Evolutionary conservation across 1,140 invertebrate species (phyloP).

Genomic region (Gonioctena quinquepunctata): DNA sequence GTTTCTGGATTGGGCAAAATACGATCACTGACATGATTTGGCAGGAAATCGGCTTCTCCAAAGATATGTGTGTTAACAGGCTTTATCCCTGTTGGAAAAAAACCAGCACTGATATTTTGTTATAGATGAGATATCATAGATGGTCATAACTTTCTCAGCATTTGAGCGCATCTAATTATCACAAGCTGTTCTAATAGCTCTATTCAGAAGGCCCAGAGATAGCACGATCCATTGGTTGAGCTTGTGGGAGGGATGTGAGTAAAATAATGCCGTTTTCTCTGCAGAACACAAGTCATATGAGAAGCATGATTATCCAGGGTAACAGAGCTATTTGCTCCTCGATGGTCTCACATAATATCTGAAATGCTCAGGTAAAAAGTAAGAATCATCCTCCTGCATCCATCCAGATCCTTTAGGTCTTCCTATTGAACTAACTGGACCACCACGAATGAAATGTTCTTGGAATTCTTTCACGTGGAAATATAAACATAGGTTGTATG

Average conservation of each 20-base stretch:
- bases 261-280: constrained; percentile 47
- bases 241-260: constrained; percentile 52
- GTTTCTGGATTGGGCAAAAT: constrained; percentile 15
- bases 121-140: constrained; percentile 58
- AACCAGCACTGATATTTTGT: constrained; percentile 28
- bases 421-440: constrained; percentile 22
- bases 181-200: constrained; percentile 44
- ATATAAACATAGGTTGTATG: constrained; percentile 56
- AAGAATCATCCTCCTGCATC: constrained; percentile 27
- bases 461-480: constrained; percentile 42
- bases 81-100: constrained; percentile 1
- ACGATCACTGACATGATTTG: constrained; percentile 8
- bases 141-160: constrained; percentile 41
- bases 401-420: constrained; percentile 21
- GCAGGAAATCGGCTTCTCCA: constrained; percentile 11
- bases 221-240: constrained; percentile 52
- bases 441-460: constrained; percentile 41
- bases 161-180: constrained; percentile 57
- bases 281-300: constrained; percentile 35
- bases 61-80: constrained; percentile 8
- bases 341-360: constrained; percentile 51
- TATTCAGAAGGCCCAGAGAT: constrained; percentile 56
- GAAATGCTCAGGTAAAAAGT: constrained; percentile 46
- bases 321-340: constrained; percentile 30
- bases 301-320: constrained; percentile 30